Percentiles rank a stretch among this genome's conserved stretches.
Evolutionary conservation across 2,797 vertebrate genomes (phyloP).

Genomic region (Carcharodon carcharias): DNA sequence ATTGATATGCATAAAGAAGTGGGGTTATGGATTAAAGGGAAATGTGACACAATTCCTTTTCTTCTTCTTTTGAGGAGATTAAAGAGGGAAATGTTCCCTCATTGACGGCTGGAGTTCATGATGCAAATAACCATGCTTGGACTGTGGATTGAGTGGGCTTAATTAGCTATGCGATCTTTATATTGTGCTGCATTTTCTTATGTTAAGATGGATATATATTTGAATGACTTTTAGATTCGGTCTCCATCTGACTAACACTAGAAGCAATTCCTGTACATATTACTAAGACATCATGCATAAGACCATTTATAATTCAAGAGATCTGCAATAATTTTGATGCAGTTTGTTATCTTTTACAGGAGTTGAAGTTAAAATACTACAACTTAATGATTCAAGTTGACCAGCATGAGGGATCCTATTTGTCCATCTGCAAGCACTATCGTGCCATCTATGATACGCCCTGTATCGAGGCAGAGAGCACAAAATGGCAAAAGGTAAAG

Average conservation of each 20-base stretch:
- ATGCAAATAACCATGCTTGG: neutral
- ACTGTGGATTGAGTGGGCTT: neutral
- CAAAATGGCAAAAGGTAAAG: slow-evolving; percentile 95
- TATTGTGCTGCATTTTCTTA: neutral
- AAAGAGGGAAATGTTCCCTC: too few relatives aligned
- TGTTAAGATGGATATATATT: neutral
- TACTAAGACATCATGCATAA: neutral
- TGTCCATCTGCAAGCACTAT: slow-evolving; percentile 98
- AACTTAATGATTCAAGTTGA: slow-evolving; percentile 98
- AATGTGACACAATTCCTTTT: too few relatives aligned
- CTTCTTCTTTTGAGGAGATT: too few relatives aligned
- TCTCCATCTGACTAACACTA: neutral
- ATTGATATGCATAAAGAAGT: too few relatives aligned
- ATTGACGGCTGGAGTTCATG: neutral
- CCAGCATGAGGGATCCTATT: slow-evolving; percentile 91
- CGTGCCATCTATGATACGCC: slow-evolving; percentile 96
- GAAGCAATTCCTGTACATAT: neutral
- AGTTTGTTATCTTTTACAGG: slow-evolving; percentile 58
- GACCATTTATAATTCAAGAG: neutral
- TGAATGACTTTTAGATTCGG: neutral
- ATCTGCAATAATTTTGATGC: neutral
- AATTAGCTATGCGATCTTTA: neutral
- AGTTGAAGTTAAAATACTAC: slow-evolving; percentile 92
- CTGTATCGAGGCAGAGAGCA: slow-evolving; percentile 86
- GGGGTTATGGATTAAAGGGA: too few relatives aligned